Conservation (phyloP, 1,140 invertebrate genomes). For the Brachionus koreanus region DNA sequence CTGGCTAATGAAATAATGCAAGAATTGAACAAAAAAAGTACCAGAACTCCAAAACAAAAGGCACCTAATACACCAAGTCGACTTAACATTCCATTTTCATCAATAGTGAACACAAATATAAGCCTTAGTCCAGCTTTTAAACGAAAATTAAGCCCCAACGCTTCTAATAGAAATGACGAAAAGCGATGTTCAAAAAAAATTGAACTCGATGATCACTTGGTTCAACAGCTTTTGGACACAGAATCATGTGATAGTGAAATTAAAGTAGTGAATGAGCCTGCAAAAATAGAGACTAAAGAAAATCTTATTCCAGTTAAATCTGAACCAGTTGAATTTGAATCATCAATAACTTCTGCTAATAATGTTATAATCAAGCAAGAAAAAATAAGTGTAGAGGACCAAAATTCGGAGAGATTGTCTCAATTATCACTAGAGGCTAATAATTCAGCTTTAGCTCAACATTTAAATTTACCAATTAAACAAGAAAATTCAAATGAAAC, state of each 20-base stretch:
- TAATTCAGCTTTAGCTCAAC: neutral
- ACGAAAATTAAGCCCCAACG: slow-evolving; percentile 28
- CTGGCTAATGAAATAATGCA: slow-evolving; percentile 40
- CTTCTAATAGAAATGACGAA: neutral
- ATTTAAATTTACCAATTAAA: slow-evolving; percentile 40
- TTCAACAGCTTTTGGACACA: slow-evolving; percentile 19
- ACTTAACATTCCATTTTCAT: slow-evolving; percentile 11
- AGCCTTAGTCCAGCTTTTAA: neutral
- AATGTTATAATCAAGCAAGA: slow-evolving; percentile 21
- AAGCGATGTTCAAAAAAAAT: slow-evolving; percentile 37
- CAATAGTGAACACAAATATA: slow-evolving; percentile 8
- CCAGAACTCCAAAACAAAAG: neutral
- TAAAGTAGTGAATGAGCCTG: neutral
- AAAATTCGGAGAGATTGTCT: neutral
- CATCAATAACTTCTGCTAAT: neutral
- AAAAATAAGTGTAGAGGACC: neutral
- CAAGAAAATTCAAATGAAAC: neutral
- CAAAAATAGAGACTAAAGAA: neutral
- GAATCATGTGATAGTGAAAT: slow-evolving; percentile 20
- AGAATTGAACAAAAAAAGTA: slow-evolving; percentile 25
- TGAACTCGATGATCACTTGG: slow-evolving; percentile 32
- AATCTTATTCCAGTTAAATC: slow-evolving; percentile 36
- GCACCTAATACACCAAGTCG: neutral
- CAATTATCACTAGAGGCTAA: neutral
- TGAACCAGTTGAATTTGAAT: slow-evolving; percentile 27